Percentiles rank a stretch among this genome's conserved stretches.
Evolutionary conservation across 1,140 invertebrate species (phyloP).

Genomic region (Lasaia peninsularis): DNA sequence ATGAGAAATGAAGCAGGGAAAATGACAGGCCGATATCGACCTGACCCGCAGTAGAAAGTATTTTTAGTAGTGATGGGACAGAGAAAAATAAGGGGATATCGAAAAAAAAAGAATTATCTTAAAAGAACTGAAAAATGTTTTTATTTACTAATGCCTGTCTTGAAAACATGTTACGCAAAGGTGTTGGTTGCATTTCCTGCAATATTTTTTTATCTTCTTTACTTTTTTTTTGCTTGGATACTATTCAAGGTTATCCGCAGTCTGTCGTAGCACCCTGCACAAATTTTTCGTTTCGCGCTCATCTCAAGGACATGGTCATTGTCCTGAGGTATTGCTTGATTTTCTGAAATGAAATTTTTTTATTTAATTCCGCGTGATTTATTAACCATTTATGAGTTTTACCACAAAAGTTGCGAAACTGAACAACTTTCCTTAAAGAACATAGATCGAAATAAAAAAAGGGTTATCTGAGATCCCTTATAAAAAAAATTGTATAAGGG

Average conservation of each 20-base stretch:
- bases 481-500: no score
- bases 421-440: background rate
- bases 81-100: slow-evolving; percentile 26
- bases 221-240: slow-evolving; percentile 20
- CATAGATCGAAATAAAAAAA: background rate
- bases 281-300: slow-evolving; percentile 17
- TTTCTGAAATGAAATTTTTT: slow-evolving; percentile 9
- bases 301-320: slow-evolving; percentile 15
- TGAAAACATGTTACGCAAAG: slow-evolving; percentile 29
- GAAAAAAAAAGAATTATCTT: slow-evolving; percentile 23
- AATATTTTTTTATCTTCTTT: slow-evolving; percentile 30
- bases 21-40: slow-evolving; percentile 22
- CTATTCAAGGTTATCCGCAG: slow-evolving; percentile 15
- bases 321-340: slow-evolving; percentile 9
- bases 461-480: no score
- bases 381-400: background rate
- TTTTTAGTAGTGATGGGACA: slow-evolving; percentile 30
- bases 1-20: slow-evolving; percentile 27
- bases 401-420: background rate
- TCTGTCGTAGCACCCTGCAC: slow-evolving; percentile 22
- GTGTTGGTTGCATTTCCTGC: slow-evolving; percentile 31
- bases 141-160: slow-evolving; percentile 19
- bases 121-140: slow-evolving; percentile 17
- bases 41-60: slow-evolving; percentile 27
- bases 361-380: background rate